These are phyloP conservation scores for Polypedilum vanderplanki DNA, from an alignment of 1,140 invertebrate species.

Conservation along the genomic window DNA sequence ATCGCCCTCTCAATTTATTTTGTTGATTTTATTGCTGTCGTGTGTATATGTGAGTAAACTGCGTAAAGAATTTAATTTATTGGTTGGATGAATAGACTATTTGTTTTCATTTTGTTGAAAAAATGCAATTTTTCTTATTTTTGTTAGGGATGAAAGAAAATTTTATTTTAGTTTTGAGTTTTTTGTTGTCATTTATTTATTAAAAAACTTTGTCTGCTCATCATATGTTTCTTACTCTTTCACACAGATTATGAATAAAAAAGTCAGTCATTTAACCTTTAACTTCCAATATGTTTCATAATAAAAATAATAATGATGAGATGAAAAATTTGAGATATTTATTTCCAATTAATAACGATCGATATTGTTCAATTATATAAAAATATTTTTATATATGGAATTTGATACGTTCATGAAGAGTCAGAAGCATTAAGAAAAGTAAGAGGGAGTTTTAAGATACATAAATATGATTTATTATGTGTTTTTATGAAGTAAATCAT, in stretches of 20 bases:
- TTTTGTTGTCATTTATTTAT: neutral
- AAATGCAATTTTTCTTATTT: neutral
- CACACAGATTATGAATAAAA: neutral
- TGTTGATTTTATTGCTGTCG: neutral
- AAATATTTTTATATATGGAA: conserved; percentile 3
- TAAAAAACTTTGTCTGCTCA: neutral
- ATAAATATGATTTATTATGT: conserved; percentile 19
- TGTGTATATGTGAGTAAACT: neutral
- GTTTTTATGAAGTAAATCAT: conserved; percentile 20
- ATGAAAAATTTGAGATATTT: conserved; percentile 15
- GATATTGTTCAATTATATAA: conserved; percentile 20
- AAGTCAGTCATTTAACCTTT: no score
- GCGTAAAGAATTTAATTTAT: conserved; percentile 24
- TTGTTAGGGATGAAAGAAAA: neutral
- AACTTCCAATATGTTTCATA: conserved; percentile 5
- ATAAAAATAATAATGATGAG: neutral
- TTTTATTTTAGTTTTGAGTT: no score
- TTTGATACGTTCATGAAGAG: neutral
- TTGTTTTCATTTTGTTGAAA: neutral
- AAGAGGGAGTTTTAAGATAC: neutral
- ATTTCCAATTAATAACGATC: conserved; percentile 26
- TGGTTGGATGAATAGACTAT: conserved; percentile 6
- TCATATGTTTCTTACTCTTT: neutral
- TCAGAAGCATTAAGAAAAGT: neutral
- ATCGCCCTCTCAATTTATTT: conserved; percentile 11